A percentile compares a stretch with the other conserved stretches of the same genome.
phyloP scores from a whole-genome alignment of 2,888 invertebrate species.

The Tipula unca region DNA sequence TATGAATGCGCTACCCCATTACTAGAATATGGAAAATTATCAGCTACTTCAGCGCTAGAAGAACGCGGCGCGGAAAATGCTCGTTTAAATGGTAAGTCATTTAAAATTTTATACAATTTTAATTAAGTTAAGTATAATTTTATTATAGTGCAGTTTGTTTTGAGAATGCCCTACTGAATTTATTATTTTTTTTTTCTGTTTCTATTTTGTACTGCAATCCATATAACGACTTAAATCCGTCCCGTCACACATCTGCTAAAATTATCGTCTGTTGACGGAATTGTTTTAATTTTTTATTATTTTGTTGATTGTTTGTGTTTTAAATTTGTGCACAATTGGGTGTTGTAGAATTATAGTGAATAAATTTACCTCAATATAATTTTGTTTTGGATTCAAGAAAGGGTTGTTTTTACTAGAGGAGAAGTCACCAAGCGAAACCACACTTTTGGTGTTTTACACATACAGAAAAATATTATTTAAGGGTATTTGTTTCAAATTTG shows the following conservation, averaged over 20 bases:
- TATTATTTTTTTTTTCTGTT: neutral
- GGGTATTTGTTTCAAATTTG: neutral
- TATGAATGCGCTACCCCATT: conserved; percentile 77
- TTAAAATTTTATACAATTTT: neutral
- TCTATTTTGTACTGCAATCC: neutral
- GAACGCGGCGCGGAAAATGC: conserved; percentile 83
- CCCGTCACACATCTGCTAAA: neutral
- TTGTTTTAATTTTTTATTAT: neutral
- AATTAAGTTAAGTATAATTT: neutral
- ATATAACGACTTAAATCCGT: neutral
- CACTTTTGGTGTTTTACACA: neutral
- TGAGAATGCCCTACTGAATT: neutral
- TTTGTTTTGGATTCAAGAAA: neutral
- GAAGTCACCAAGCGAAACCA: neutral
- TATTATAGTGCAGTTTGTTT: neutral
- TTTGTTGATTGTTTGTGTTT: neutral
- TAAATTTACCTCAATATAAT: neutral
- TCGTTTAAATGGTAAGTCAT: conserved; percentile 67
- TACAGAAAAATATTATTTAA: neutral
- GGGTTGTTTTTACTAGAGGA: neutral
- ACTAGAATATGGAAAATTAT: conserved; percentile 60
- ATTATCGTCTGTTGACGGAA: neutral
- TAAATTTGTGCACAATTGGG: neutral
- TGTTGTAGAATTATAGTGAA: neutral
- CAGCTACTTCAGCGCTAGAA: conserved; percentile 70